phyloP scores from a whole-genome alignment of 2,113 vertebrate genomes.

The Rhinoderma darwinii region DNA sequence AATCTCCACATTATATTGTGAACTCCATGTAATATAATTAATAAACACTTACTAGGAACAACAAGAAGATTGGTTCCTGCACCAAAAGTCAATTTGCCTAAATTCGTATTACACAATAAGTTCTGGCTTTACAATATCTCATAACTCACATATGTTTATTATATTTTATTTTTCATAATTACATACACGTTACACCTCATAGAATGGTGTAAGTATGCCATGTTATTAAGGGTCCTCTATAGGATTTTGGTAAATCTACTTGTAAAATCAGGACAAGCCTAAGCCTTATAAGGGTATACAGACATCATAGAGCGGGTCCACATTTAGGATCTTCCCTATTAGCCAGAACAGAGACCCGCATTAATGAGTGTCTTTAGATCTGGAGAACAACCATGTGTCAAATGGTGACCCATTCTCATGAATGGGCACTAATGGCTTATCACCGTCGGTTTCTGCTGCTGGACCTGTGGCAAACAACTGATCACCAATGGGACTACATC shows the following conservation, averaged over 20 bases:
- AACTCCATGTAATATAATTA: not conserved
- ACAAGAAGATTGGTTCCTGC: not conserved
- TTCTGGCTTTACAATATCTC: not conserved
- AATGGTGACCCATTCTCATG: no score
- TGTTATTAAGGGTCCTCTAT: not conserved
- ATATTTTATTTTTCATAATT: not conserved
- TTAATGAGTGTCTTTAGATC: no score
- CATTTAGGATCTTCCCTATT: no score
- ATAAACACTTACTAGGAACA: not conserved
- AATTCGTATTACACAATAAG: not conserved
- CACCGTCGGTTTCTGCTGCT: no score
- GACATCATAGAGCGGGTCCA: no score
- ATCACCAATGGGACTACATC: no score
- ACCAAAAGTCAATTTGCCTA: slow-evolving; percentile 7
- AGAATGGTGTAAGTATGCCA: not conserved
- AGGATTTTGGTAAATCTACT: not conserved
- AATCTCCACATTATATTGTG: not conserved
- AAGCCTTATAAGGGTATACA: no score
- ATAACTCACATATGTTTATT: no score
- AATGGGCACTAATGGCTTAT: no score
- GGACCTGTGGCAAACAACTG: no score
- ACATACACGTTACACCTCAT: not conserved
- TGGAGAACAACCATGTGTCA: no score
- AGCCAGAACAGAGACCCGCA: no score
- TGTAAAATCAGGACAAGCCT: not conserved